A percentile compares a stretch with the other conserved stretches of the same genome.
Evolutionary conservation across 2,888 invertebrate species (phyloP).

Genomic region (Ectemnius continuus): DNA sequence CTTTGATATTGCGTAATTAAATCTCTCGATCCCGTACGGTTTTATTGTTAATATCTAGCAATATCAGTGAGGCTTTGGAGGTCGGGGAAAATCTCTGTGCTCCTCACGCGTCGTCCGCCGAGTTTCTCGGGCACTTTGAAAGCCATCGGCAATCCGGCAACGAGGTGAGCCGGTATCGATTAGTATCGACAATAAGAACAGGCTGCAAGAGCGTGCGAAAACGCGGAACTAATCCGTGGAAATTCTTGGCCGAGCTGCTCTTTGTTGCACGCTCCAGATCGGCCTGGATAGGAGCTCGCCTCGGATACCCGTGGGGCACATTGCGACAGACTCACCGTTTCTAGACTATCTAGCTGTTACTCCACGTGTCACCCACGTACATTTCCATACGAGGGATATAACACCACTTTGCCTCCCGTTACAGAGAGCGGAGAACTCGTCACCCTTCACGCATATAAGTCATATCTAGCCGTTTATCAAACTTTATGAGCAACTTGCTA

Average conservation of each 20-base stretch:
- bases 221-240: constrained; percentile 17
- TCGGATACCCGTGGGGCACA: constrained; percentile 2
- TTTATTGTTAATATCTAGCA: too few relatives aligned
- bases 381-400: not conserved
- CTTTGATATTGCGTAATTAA: too few relatives aligned
- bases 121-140: too few relatives aligned
- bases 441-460: not conserved
- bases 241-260: constrained; percentile 12
- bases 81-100: too few relatives aligned
- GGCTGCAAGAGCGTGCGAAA: constrained; percentile 1
- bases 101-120: too few relatives aligned
- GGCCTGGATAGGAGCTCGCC: not conserved
- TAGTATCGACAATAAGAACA: not conserved
- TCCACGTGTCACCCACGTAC: constrained; percentile 9
- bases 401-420: not conserved
- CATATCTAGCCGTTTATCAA: not conserved
- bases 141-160: too few relatives aligned
- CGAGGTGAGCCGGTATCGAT: not conserved
- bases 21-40: too few relatives aligned
- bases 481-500: not conserved
- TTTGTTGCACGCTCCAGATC: constrained; percentile 14
- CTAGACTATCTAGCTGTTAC: constrained; percentile 1
- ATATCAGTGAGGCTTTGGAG: too few relatives aligned
- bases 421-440: not conserved
- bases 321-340: not conserved